Percentiles rank a stretch among this genome's conserved stretches.
phyloP scores from a whole-genome alignment of 2,888 invertebrate species.

The Stenodema calcarata region DNA sequence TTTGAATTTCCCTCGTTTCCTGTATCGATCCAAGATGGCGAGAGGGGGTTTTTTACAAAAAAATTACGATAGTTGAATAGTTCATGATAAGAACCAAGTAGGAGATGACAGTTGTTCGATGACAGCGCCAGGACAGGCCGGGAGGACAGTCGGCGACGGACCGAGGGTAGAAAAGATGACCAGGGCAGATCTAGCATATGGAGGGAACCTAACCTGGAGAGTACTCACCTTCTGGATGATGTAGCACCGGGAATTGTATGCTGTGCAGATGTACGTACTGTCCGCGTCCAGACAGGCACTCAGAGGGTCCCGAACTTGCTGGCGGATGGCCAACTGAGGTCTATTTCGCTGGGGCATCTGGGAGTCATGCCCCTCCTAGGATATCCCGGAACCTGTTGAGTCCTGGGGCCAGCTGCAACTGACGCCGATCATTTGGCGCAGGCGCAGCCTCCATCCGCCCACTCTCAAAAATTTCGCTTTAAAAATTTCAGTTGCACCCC shows the following conservation, averaged over 20 bases:
- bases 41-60: background rate
- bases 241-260: slow-evolving; percentile 70
- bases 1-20: slow-evolving; percentile 42
- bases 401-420: slow-evolving; percentile 47
- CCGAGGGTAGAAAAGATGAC: background rate
- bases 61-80: background rate
- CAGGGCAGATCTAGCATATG: slow-evolving; percentile 13
- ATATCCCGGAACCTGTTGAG: slow-evolving; percentile 50
- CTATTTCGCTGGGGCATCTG: slow-evolving; percentile 63
- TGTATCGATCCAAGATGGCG: slow-evolving; percentile 56
- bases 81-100: background rate
- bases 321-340: slow-evolving; percentile 56
- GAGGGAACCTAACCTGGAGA: background rate
- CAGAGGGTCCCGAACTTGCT: slow-evolving; percentile 60
- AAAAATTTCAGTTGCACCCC: background rate
- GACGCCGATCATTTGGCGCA: slow-evolving; percentile 16
- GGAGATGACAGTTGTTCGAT: background rate
- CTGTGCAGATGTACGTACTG: slow-evolving; percentile 69
- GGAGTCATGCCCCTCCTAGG: slow-evolving; percentile 51
- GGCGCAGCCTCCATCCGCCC: slow-evolving; percentile 16
- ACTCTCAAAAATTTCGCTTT: background rate
- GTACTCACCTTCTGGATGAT: slow-evolving; percentile 70
- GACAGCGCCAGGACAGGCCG: background rate
- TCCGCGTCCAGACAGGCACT: slow-evolving; percentile 66
- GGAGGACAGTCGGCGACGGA: background rate